A percentile compares a stretch with the other conserved stretches of the same genome.
These are phyloP conservation scores for Mastacembelus armatus DNA, from an alignment of 2,797 vertebrate species.

Conservation along the genomic window DNA sequence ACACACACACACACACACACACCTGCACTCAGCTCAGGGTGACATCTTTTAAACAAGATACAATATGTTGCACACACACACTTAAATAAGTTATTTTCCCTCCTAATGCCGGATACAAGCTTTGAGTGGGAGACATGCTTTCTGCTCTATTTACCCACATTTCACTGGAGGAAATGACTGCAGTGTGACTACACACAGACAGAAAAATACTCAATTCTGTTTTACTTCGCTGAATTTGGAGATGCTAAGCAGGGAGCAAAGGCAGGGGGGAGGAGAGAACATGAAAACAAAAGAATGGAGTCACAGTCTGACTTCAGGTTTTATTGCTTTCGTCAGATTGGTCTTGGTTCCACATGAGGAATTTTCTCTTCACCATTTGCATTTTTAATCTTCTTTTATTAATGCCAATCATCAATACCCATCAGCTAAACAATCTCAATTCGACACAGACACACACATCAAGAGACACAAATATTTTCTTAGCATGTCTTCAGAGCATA, in stretches of 20 bases:
- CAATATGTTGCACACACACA: conserved; percentile 37
- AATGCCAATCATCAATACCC: neutral
- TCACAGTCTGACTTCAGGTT: too few species aligned
- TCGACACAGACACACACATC: too few species aligned
- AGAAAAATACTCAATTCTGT: neutral
- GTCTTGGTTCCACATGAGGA: neutral
- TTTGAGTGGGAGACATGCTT: conserved; percentile 33
- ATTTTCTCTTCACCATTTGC: too few species aligned
- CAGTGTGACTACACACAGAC: conserved; percentile 4
- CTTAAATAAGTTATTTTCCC: conserved; percentile 50
- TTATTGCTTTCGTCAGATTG: neutral
- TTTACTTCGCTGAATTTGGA: neutral
- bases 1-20: conserved; percentile 1
- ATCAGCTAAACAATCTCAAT: too few species aligned
- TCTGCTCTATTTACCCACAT: conserved; percentile 65
- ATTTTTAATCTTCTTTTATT: neutral
- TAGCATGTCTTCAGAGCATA: too few species aligned
- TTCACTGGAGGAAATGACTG: conserved; percentile 29
- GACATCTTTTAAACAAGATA: conserved; percentile 46
- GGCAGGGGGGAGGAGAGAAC: neutral
- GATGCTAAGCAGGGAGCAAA: neutral
- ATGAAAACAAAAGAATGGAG: neutral
- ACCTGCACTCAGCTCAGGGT: conserved; percentile 20
- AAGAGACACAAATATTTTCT: too few species aligned
- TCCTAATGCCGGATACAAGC: conserved; percentile 22